Conservation (phyloP, 2,113 vertebrate genomes). For the Pelecanus crispus region DNA sequence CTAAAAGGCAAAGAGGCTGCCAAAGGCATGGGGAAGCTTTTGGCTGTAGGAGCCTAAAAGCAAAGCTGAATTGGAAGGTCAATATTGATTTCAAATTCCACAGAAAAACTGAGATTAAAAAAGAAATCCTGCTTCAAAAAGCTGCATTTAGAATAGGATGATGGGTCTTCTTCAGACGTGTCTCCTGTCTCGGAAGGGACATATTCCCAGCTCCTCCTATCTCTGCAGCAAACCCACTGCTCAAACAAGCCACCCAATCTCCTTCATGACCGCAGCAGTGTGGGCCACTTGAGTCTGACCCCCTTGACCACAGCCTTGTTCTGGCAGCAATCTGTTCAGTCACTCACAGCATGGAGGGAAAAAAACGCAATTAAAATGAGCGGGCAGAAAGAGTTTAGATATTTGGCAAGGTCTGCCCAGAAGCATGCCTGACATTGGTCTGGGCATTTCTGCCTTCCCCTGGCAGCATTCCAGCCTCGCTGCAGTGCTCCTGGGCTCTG, state of each 20-base stretch:
- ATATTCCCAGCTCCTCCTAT: not conserved
- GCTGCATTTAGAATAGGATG: not conserved
- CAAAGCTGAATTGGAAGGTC: not conserved
- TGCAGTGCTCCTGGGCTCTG: not conserved
- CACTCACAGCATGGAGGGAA: accelerated
- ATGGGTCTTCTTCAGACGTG: not conserved
- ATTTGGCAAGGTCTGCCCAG: not conserved
- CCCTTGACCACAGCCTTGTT: accelerated
- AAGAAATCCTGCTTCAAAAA: not conserved
- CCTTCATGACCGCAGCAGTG: accelerated
- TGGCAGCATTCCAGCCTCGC: not conserved
- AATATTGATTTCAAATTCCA: not conserved
- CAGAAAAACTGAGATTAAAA: not conserved
- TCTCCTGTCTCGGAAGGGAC: not conserved
- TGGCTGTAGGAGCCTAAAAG: not conserved
- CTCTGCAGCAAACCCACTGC: not conserved
- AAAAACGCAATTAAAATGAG: not conserved
- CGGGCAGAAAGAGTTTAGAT: not conserved
- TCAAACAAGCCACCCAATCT: not conserved
- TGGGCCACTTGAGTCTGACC: not conserved
- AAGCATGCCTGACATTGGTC: not conserved
- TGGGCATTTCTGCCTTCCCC: not conserved
- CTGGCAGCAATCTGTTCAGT: no score
- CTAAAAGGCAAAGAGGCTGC: not conserved
- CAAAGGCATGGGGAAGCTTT: not conserved